Evolutionary conservation across 2,888 invertebrate species (phyloP), one percentile per base, ranked within the genome.

Genomic region (Mythimna impura): DNA sequence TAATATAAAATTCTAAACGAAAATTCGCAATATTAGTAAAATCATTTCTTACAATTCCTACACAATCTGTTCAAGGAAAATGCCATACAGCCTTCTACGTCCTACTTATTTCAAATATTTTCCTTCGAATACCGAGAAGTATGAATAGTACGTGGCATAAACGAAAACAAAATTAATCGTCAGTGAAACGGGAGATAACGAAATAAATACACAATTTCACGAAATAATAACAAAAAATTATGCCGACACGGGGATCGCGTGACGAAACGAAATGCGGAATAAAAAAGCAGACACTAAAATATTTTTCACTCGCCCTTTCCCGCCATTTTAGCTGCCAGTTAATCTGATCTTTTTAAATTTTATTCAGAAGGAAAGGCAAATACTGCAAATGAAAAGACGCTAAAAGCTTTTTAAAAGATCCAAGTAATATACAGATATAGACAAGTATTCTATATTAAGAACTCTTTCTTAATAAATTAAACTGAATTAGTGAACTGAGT

Each of bases 221-320:
- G 71, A 81, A 85, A 82, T 81, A 83, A 87, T 82, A 81, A 81
- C 72, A 67, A 86, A 81, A 76, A 82, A 80, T 54, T 83, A 82
- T 85, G 66, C 75, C 68, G 74, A 86, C 87, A 88, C 73, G 74
- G 65, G 64, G 78, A 75, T 88, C 78, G 88, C 88, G 88, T 88
- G 88, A 88, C 88, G 78, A 79, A 82, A 80, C 73, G 60, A 57
- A 78, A 81, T 68, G 76, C 80, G 75, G 81, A 87, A 87, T 87
- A 87, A 83, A 82, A 76, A 82, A 69, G 73, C 25, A 69, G 78
- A 82, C 77, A 82, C 61, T 68, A 80, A 77, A 74, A 82, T 75
- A 79, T 76, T 74, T 79, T 80, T 74, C 81, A 82, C 76, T 84
- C 67, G 72, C 66, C 73, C 73, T 80, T 77, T 82, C 74, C 83